Evolutionary conservation across 2,797 vertebrate genomes (phyloP), one percentile per base, ranked within the genome.

Genomic region (Mionectes olivaceus): DNA sequence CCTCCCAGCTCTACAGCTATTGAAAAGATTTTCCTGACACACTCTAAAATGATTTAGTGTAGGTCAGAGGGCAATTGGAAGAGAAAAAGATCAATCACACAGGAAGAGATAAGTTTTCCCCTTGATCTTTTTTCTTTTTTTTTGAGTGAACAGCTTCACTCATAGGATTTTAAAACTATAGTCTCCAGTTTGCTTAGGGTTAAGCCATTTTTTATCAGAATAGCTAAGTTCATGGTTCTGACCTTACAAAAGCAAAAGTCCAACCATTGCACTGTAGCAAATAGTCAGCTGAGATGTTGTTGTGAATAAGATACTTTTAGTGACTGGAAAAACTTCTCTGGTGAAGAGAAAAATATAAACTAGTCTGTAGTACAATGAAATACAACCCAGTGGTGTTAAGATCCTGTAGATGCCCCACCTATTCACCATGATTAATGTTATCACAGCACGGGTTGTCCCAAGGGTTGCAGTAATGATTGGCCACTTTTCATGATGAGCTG

Each of bases 31-130:
- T 95, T 95, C 89, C 70, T 95, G 87, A 94, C 85, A 89, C 30
- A 35, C 37, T 93, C 63, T 91, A 64, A 89, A 93, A 96, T 96
- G 89, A 95, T 91, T 91, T 96, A 94, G 90, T 90, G 85, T 76
- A 84, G 91, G 95, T 94, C 95, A 97, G 77, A 87, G 95, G 80
- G 85, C 83, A 93, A 87, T 81, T 19, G 23, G 74, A 78, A 83
- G 56, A 90, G 69, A 93, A 94, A 76, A 94, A 91, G 81, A 97
- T 96, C 95, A 92, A 86, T 95, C 94, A 95, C 67, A 60, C 70
- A 69, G 80, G 93, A 95, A 94, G 65, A 96, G 89, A 96, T 87
- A 95, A 92, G 83, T 81, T 95, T 94, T 91, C 52, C 69, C 91
- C 85, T 96, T 96, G 87, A 95, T 94, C 83, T 90, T 39, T 39